Base-by-base conservation (phyloP, 2,797 vertebrate genomes). In the Gila robusta region DNA sequence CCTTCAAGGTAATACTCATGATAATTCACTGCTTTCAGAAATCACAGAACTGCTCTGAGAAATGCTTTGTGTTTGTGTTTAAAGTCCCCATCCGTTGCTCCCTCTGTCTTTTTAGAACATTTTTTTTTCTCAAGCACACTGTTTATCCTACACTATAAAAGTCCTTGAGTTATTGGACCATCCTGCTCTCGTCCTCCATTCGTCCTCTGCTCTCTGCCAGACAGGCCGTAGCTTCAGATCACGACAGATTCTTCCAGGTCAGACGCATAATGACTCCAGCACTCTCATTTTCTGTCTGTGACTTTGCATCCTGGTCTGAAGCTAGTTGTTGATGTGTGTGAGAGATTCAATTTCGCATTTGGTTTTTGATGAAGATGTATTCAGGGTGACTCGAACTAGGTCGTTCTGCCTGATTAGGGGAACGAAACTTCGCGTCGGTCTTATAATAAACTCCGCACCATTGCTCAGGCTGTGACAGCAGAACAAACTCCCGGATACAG, bases 371-470 rank as follows among this genome's bases (percentile, higher is more conserved):
- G 83, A 81, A 66, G 56, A 83, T 54, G 59, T 82, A 47, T 86
- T 81, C 62, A 77, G 49, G 56, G 85, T 37, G 49, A 71, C 54
- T 77, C 17, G 19, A 83, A 77, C 78, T 88, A 39, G 74, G 64
- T 84, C 54, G 23, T 72, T 83, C 66, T 77, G 71, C 76, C 82
- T 81, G 80, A 88, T 89, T 81, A 74, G 70, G 81, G 69, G 83
- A 87, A 88, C 47, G 26, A 84, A 90, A 84, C 79, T 59, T 80
- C 21, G 71, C 79, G 78, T 73, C 23, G 3, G 54, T 85, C 77
- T 90, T 88, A 72, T 88, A 87, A 89, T 86, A 89, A 89, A 87
- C 72, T 83, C 67, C 14, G 62, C 56, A 49, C 66, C 59, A 81
- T 28, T 17, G 79, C 76, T 71, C 28, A 16, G 69, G 49, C 73